Evolutionary conservation across 2,113 vertebrate species (phyloP), one percentile per base, ranked within the genome.

Genomic region (Lampris incognitus): DNA sequence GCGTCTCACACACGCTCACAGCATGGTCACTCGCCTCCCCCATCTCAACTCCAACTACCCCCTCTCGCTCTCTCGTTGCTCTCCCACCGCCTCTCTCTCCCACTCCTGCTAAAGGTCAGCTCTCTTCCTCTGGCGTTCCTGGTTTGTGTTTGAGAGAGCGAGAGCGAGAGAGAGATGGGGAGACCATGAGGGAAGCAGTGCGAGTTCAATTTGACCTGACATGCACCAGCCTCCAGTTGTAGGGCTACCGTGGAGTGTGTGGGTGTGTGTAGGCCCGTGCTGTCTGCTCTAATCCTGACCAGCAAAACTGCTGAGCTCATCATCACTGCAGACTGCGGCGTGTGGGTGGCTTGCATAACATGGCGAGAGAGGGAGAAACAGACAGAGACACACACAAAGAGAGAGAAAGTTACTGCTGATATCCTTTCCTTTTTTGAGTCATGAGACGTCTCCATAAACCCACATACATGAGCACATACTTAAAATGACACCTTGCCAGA

Each of bases 261-360:
- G 73, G 57, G 42, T 61, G 38, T 41, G 50, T 65, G 52, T 10
- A 6, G 37, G 13, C n/a, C 1, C 11, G 41, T 13, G 36, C 2
- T 55, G 64, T 78, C 74, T 41, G 56, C 72, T 84, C 62, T 51
- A 1, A 72, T 84, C 62, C 64, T 8, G 42, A 49, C 74, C 37
- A 62, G 61, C 77, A 6, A 78, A 78, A 80, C 6, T 76, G 79
- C 78, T 81, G 79, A 78, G 72, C 63, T 87, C 68, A 78, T 87
- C 68, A 78, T 77, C 69, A 61, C 67, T 66, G 69, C 72, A 81
- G 79, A 75, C 70, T 76, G 72, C 72, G 83, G 78, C 58, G 66
- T 51, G 86, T 74, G 86, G 83, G 80, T 9, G 68, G 73, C 58
- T 78, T 79, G 60, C 56, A 80, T 79, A 80, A 84, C 46, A 67